Base-by-base conservation (phyloP, 1,140 invertebrate species). In the Diprion similis region DNA sequence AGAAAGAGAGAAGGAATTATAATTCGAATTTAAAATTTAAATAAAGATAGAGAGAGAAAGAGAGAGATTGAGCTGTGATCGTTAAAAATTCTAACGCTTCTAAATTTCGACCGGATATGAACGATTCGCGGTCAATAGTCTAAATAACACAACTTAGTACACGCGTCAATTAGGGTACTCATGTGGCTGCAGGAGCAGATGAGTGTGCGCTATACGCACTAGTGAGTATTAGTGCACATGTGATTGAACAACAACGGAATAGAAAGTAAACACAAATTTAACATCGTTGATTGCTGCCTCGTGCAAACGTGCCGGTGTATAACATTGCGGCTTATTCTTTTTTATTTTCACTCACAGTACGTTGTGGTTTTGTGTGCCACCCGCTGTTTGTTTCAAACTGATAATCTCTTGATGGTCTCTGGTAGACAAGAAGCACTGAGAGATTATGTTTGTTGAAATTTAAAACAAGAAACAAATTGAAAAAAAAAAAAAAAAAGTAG, bases 231-330 rank as follows among this genome's bases (percentile, higher is more conserved):
- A 37, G 24, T 37, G 24, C 24, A 37, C 24, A 37, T 37, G 24
- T 37, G 24, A 37, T 37, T 37, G 24, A 37, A 37, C 24, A 59
- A 59, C 11, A 59, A 59, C 51, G 51, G 51, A 59, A 59, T 59
- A 59, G 51, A 59, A 59, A 59, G 51, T 17, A 59, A 59, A 59
- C 51, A 59, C n/a, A 17, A 59, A 59, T 59, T 59, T 17, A 59
- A 15, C 51, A 59, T 59, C 11, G 11, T 59, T 17, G 51, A 59
- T 59, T 59, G 51, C 11, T 37, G 24, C 24, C 24, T 37, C 24
- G 24, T 37, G 2, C 24, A 37, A 37, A 37, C 24, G 11, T 59
- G 11, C 51, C n/a, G 51, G 51, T 13, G 51, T 59, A 59, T 37
- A 37, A 37, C 24, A 37, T 37, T 37, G 24, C 24, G 24, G 9